Percentiles rank a stretch among this genome's conserved stretches.
Evolutionary conservation across 1,140 invertebrate species (phyloP).

Genomic region (Caenorhabditis brenneri): DNA sequence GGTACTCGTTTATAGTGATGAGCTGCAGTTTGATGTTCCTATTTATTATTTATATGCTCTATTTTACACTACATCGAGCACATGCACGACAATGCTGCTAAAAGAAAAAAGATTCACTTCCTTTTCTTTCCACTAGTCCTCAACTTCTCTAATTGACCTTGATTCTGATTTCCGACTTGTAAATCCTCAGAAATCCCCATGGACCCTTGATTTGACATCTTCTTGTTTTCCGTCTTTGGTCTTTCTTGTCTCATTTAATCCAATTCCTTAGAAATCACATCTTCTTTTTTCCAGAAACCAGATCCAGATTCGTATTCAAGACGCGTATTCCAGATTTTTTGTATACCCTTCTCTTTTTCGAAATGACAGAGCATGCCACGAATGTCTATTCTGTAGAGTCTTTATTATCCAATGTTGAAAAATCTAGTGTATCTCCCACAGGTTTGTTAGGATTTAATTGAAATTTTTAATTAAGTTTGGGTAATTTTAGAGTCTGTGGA

Average conservation of each 20-base stretch:
- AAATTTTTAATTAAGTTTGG: background rate
- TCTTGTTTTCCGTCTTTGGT: background rate
- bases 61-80: constrained; percentile 30
- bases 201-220: constrained; percentile 38
- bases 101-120: background rate
- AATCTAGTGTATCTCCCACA: constrained; percentile 37
- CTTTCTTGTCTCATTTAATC: constrained; percentile 23
- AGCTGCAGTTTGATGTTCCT: constrained; percentile 18
- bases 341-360: background rate
- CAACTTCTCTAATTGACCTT: background rate
- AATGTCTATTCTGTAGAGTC: constrained; percentile 10
- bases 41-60: constrained; percentile 42
- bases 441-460: background rate
- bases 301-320: background rate
- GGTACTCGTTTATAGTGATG: background rate
- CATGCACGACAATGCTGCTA: background rate
- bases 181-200: constrained; percentile 28
- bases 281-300: background rate
- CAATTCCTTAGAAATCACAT: constrained; percentile 18
- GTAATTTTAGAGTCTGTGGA: background rate
- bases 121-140: background rate
- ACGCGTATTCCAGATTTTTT: background rate
- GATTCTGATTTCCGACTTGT: background rate
- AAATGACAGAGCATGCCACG: background rate
- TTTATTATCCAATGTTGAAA: constrained; percentile 35